These are phyloP conservation scores for Montipora efflorescens DNA, from an alignment of 64 coral and sea anemone species.

Conservation along the genomic window DNA sequence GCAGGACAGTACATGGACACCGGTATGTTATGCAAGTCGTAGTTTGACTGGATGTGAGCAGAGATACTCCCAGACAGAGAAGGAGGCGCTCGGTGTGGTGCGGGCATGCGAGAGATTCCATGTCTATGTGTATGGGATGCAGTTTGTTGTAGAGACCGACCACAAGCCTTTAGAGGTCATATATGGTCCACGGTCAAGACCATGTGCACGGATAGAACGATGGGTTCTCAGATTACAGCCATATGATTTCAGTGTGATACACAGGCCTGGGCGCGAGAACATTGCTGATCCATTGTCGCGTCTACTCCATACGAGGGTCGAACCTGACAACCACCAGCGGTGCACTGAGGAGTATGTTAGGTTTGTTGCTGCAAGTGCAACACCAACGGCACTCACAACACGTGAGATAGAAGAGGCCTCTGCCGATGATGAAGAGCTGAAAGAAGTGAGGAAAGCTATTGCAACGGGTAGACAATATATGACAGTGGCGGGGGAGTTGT, in stretches of 20 bases:
- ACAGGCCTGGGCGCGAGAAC: background rate
- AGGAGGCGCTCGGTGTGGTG: too few relatives aligned
- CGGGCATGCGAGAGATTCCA: too few relatives aligned
- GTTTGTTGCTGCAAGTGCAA: slow-evolving; percentile 57
- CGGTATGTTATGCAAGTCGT: too few relatives aligned
- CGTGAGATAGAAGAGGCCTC: slow-evolving; percentile 55
- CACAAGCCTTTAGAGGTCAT: too few relatives aligned
- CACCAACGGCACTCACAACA: slow-evolving; percentile 54
- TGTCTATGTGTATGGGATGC: too few relatives aligned
- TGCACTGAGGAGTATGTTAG: slow-evolving; percentile 47
- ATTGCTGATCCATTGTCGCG: slow-evolving; percentile 47
- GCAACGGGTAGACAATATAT: slow-evolving; percentile 45
- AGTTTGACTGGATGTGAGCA: too few relatives aligned
- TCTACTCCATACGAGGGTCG: background rate
- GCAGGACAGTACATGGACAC: too few relatives aligned
- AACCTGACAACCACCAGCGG: slow-evolving; percentile 18
- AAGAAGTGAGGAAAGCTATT: slow-evolving; percentile 32
- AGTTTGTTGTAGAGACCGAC: too few relatives aligned
- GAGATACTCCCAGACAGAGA: too few relatives aligned
- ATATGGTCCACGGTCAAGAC: too few relatives aligned
- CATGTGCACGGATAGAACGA: background rate
- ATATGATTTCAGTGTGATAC: slow-evolving; percentile 28
- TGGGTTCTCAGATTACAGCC: slow-evolving; percentile 36
- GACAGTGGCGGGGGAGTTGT: slow-evolving; percentile 24
- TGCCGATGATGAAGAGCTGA: slow-evolving; percentile 49